Evolutionary conservation across 92 coral and sea anemone genomes (phyloP), one percentile per base, ranked within the genome.

Genomic region (Porites evermanni): DNA sequence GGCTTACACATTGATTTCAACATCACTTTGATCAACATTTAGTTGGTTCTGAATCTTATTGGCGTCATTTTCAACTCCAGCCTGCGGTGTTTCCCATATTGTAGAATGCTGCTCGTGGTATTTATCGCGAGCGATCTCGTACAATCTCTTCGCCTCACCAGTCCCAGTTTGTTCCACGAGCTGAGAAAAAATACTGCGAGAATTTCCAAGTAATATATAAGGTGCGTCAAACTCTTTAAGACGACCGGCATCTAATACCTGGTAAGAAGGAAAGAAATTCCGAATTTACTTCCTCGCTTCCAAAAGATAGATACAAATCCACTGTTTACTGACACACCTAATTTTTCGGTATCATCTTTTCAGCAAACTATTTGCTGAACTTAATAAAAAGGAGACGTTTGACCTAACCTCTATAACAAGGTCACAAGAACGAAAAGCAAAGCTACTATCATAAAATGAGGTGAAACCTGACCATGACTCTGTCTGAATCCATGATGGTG

Each of bases 401-500:
- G 16, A 11, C 61, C 61, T 14, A 14, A 56, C 61, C 16, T 56
- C 61, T 56, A 11, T 10, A 14, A 14, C 4, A 14, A 56, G 61
- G 61, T 56, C 61, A 56, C 8, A 56, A 14, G 61, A 56, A 56
- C 20, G 73, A 12, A 4, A 9, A 18, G 50, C 8, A 79, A 32
- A 29, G 16, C 47, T 38, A 38, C 47, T 4, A 4, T 38, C 47
- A 38, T 38, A 38, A 38, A 44, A 14, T 56, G 13, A 11, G 5
- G 61, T 56, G 12, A 56, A 56, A 56, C 8, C 26, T 79, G 53
- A 94, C 98, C 88, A 94, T 89, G 54, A 94, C 98, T 51, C 98
- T 75, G 71, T 94, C 95, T 1, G 98, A 94, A 76, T 94, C 98
- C 98, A 94, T 92, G 9, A 94, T 92, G 50, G 98, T 94, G 79